Percentiles rank a stretch among this genome's conserved stretches.
phyloP scores from a whole-genome alignment of 2,797 vertebrate genomes.

The Enteromius thamalakanensis region DNA sequence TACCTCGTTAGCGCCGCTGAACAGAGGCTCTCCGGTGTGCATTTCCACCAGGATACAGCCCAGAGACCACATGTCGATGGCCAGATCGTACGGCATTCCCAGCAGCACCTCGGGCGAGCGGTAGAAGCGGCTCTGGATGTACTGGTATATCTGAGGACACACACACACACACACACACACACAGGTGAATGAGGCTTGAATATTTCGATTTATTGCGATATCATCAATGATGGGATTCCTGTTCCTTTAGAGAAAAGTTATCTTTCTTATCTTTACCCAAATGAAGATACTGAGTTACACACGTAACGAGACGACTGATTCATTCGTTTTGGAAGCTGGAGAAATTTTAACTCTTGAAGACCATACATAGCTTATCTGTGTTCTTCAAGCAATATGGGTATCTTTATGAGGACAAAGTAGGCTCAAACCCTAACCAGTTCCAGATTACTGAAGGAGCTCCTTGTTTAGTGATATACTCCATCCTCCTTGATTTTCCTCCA shows the following conservation, averaged over 20 bases:
- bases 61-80: constrained; percentile 93
- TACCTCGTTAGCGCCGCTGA: constrained; percentile 91
- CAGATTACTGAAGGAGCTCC: background rate
- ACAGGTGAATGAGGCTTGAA: background rate
- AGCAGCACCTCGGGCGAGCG: constrained; percentile 91
- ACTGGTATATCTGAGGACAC: constrained; percentile 87
- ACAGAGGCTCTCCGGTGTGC: constrained; percentile 91
- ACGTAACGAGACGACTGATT: background rate
- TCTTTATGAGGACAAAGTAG: too few species aligned
- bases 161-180: background rate
- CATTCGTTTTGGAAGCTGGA: too few species aligned
- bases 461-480: background rate
- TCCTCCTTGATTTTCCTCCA: background rate
- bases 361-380: too few species aligned
- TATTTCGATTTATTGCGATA: background rate
- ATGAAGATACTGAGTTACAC: background rate
- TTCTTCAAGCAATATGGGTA: too few species aligned
- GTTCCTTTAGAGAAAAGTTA: background rate
- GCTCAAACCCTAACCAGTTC: background rate
- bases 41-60: constrained; percentile 93
- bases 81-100: constrained; percentile 93
- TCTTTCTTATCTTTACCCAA: background rate
- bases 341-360: too few species aligned
- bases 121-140: constrained; percentile 93
- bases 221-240: background rate